Conservation (phyloP, 2,888 invertebrate genomes). For the Acanthosepion pharaonis region DNA sequence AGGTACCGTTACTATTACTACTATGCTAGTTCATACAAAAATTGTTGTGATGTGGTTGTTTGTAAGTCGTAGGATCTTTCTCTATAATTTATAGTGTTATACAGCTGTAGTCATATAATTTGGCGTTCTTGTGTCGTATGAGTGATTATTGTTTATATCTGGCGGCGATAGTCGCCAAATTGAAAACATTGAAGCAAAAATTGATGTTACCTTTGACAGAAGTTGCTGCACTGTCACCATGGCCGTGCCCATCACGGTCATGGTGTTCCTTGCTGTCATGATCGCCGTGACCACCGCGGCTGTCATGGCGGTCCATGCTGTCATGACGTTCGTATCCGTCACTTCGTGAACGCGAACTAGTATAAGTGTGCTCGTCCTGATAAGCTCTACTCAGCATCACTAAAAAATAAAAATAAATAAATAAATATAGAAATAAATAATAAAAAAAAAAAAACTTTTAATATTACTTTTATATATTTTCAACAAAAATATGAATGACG, state of each 20-base stretch:
- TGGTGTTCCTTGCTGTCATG: background rate
- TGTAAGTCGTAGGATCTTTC: too few relatives aligned
- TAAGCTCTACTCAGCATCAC: slow-evolving; percentile 33
- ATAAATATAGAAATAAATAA: too few relatives aligned
- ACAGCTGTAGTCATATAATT: too few relatives aligned
- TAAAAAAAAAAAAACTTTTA: too few relatives aligned
- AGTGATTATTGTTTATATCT: too few relatives aligned
- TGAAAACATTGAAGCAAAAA: background rate
- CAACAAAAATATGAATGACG: too few relatives aligned
- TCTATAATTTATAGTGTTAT: too few relatives aligned
- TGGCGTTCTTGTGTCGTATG: too few relatives aligned
- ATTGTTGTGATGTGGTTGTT: too few relatives aligned
- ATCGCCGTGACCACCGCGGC: background rate
- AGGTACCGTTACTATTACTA: too few relatives aligned
- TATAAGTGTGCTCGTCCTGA: background rate
- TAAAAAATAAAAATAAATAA: background rate
- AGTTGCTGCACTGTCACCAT: background rate
- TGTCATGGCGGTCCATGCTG: background rate
- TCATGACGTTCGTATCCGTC: background rate
- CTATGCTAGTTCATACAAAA: too few relatives aligned
- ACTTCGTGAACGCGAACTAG: background rate
- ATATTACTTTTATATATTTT: too few relatives aligned
- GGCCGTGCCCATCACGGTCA: background rate
- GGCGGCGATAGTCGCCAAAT: background rate
- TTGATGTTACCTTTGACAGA: background rate